Evolutionary conservation across 1,140 invertebrate genomes (phyloP), one percentile per base, ranked within the genome.

Genomic region (Brachionus angularis): DNA sequence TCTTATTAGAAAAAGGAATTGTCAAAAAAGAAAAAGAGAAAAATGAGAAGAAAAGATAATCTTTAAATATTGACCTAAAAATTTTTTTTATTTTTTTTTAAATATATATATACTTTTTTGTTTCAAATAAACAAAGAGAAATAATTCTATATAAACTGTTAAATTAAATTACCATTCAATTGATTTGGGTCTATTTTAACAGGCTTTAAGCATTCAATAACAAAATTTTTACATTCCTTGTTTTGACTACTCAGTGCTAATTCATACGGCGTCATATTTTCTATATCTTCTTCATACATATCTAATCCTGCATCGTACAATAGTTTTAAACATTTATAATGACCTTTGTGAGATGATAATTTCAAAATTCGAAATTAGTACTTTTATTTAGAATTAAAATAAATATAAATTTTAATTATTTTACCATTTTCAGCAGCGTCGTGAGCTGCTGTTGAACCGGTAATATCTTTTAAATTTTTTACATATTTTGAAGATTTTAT

Each of bases 381-480:
- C 5, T 52, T 3, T 8, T 27, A 10, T 27, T 23, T 7, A 5
- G 29, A 27, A 25, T 52, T 25, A 52, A 27, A 21, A 23, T 34
- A 12, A 34, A 36, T 61, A 58, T 34, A 21, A 36, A 34, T 23
- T 5, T 8, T 16, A 39, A 34, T 1, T 34, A 34, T 12, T 18
- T 67, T 50, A 67, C 62, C 88, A 77, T 91, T 90, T 76, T 91
- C 89, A 8, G 89, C 89, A 0, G 90, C 90, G 78, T 91, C 89
- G 76, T 91, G 89, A 27, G 91, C 87, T 1, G 90, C 89, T 74
- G 87, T 89, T 78, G 90, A 89, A 61, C 89, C 89, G 75, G 87
- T 88, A 76, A 89, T 87, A 78, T 91, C 89, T 31, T 88, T 80
- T 4, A 86, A 50, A 12, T 58, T 36, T 29, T 73, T 72, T 34